phyloP scores from a whole-genome alignment of 1,140 invertebrate genomes.

The Trichoplusia ni region DNA sequence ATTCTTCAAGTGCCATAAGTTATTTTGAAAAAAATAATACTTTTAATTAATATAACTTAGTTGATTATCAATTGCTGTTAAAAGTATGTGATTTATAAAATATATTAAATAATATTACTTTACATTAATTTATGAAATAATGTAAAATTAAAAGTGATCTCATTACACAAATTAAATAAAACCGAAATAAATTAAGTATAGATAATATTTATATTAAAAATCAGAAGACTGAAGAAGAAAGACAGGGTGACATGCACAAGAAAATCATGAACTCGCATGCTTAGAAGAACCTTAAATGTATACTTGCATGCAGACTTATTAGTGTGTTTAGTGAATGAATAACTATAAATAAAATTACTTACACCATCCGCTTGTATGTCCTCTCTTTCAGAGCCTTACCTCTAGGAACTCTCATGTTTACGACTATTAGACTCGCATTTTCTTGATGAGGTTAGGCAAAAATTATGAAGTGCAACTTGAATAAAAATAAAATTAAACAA shows the following conservation, averaged over 20 bases:
- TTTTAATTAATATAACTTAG: too few species aligned
- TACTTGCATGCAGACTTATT: background rate
- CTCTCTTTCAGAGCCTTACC: constrained; percentile 55
- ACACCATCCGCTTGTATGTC: constrained; percentile 58
- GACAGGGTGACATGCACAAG: background rate
- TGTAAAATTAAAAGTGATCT: too few species aligned
- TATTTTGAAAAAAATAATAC: too few species aligned
- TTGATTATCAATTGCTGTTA: too few species aligned
- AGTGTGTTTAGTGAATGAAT: background rate
- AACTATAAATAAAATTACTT: constrained; percentile 44
- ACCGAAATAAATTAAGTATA: too few species aligned
- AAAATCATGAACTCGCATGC: background rate
- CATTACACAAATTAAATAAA: too few species aligned
- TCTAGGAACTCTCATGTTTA: constrained; percentile 63
- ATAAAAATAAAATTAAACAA: constrained; percentile 4
- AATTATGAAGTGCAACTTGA: constrained; percentile 16
- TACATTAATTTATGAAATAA: too few species aligned
- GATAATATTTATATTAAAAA: too few species aligned
- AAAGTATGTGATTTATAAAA: too few species aligned
- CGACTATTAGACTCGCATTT: background rate
- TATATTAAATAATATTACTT: too few species aligned
- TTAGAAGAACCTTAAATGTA: background rate
- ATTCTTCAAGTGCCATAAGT: too few species aligned
- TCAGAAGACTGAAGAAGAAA: too few species aligned
- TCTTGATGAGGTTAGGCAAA: background rate